Base-by-base conservation (phyloP, 2,797 vertebrate species). In the Anguilla marmorata region DNA sequence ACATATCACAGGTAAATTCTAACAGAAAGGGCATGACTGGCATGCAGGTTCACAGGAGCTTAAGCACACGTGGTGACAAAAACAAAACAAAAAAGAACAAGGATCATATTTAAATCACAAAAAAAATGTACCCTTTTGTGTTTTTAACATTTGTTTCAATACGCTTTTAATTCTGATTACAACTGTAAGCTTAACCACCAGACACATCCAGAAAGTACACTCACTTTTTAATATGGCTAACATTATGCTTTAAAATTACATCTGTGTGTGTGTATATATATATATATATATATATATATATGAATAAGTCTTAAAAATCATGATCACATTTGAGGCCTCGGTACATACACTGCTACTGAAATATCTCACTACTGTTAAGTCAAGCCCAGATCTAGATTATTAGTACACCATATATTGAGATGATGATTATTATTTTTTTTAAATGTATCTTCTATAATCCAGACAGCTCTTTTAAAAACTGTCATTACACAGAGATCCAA, bases 21-120 rank as follows among this genome's bases (percentile, higher is more conserved):
- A 76, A 85, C 48, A 85, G 27, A 85, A 89, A 79, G 86, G 87
- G 88, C 86, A 87, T 88, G 89, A 88, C 74, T 85, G 83, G 87
- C 90, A 91, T 92, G 90, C 90, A 88, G 88, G 48, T 89, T 88
- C 85, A 91, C 91, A 89, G 89, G 90, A 89, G 91, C 87, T 69
- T 88, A 60, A 86, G 82, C 89, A 91, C 85, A 87, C 85, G 91
- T 90, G 91, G 90, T 89, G 90, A 91, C 86, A 1, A 50, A 50
- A 50, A 0, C 86, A 86, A 60, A 89, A 2, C 80, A 79, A 1
- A 50, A 69, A 69, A 90, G 88, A 56, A 56, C 14, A 56, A 56
- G 54, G 91, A 87, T 85, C 60, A 84, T 84, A 69, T 74, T 76
- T 30, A 88, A 60, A 69, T 92, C 90, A 92, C 90, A 90, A 92